Percentiles rank a stretch among this genome's conserved stretches.
These are phyloP conservation scores for Tretioscincus oriximinensis DNA, from an alignment of 2,113 vertebrate species.

Conservation along the genomic window DNA sequence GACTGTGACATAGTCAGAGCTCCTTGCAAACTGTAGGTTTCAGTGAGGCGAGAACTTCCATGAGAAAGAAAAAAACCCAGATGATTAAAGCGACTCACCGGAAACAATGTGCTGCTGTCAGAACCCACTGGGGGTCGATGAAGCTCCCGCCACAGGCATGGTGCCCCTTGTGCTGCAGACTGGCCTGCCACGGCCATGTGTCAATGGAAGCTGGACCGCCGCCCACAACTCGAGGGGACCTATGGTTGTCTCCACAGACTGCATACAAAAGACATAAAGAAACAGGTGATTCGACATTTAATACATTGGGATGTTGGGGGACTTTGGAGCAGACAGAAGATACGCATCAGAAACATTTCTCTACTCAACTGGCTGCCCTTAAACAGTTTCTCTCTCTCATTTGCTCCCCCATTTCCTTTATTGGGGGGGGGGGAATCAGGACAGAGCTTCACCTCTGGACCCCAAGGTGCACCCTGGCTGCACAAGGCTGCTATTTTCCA, in stretches of 20 bases:
- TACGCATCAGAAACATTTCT: neutral
- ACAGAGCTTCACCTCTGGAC: no score
- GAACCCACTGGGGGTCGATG: slow-evolving; percentile 76
- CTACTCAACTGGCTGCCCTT: neutral
- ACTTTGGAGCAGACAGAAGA: neutral
- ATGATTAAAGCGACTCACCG: slow-evolving; percentile 48
- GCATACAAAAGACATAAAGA: rapidly evolving
- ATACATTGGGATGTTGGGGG: no score
- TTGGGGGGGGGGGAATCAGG: no score
- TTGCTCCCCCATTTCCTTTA: no score
- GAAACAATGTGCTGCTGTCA: slow-evolving; percentile 87
- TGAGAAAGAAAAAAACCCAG: neutral
- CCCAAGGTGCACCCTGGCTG: no score
- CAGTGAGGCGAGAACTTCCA: no score
- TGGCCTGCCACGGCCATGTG: slow-evolving; percentile 92
- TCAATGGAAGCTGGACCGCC: slow-evolving; percentile 75
- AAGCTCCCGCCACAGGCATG: slow-evolving; percentile 89
- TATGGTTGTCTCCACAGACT: slow-evolving; percentile 76
- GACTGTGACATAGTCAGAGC: no score
- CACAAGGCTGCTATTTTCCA: neutral
- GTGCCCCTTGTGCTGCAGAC: slow-evolving; percentile 77
- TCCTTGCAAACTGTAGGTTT: no score
- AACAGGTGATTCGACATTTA: neutral
- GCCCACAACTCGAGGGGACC: slow-evolving; percentile 77
- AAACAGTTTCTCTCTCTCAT: no score